Percentiles rank a stretch among this genome's conserved stretches.
Evolutionary conservation across 2,797 vertebrate species (phyloP).

Genomic region (Galago senegalensis): DNA sequence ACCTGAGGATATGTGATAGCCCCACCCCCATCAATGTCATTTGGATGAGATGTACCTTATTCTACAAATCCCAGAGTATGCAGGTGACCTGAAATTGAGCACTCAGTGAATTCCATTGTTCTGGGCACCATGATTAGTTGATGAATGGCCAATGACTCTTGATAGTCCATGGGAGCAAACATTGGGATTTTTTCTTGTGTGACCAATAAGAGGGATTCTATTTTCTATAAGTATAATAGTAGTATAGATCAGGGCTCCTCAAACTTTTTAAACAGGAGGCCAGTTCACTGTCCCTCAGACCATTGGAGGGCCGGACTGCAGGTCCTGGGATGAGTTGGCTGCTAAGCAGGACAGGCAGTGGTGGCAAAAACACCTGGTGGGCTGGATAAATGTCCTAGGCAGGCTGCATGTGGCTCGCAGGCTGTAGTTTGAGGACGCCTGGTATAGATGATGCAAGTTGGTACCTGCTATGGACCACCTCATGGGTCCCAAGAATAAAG

Average conservation of each 20-base stretch:
- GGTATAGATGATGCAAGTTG: background rate
- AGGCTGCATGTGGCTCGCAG: no score
- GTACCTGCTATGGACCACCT: background rate
- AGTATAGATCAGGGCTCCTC: no score
- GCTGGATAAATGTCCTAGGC: no score
- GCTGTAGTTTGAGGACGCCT: no score
- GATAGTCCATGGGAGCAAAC: background rate
- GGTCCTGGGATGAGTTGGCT: no score
- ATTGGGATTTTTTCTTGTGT: background rate
- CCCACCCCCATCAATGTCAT: fast-evolving
- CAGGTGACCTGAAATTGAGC: fast-evolving
- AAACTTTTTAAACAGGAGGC: no score
- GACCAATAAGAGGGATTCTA: background rate
- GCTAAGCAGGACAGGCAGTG: no score
- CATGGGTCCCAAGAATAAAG: background rate
- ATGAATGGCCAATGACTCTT: background rate
- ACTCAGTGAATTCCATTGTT: no score
- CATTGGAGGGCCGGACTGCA: no score
- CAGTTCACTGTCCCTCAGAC: no score
- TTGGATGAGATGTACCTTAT: background rate
- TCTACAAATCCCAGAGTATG: background rate
- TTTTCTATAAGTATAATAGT: background rate
- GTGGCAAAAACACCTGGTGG: no score
- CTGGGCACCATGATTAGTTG: background rate
- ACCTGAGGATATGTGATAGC: fast-evolving